Evolutionary conservation across 2,797 vertebrate species (phyloP).

Genomic region (Etheostoma perlongum): DNA sequence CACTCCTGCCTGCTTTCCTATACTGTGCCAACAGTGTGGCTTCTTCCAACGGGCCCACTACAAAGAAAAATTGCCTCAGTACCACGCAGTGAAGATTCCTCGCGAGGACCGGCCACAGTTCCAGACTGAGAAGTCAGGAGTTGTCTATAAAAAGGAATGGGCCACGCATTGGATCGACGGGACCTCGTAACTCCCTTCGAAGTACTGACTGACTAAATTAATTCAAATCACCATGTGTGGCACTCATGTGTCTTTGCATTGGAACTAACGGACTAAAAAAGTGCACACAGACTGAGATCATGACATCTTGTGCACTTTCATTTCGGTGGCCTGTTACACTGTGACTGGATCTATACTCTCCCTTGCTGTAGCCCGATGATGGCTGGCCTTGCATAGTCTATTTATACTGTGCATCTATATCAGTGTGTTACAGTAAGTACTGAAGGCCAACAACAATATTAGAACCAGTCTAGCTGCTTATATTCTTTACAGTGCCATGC

Average conservation of each 20-base stretch:
- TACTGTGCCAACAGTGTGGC: slow-evolving; percentile 84
- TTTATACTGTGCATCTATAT: slow-evolving; percentile 46
- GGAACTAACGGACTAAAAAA: slow-evolving; percentile 57
- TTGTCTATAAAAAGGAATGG: slow-evolving; percentile 91
- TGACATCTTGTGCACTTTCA: slow-evolving; percentile 48
- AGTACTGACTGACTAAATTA: slow-evolving; percentile 55
- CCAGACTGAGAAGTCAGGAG: slow-evolving; percentile 88
- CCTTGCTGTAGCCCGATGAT: slow-evolving; percentile 31
- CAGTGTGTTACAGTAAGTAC: slow-evolving; percentile 46
- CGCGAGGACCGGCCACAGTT: slow-evolving; percentile 90
- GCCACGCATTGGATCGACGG: slow-evolving; percentile 87
- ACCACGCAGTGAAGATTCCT: slow-evolving; percentile 94
- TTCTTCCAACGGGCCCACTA: slow-evolving; percentile 91
- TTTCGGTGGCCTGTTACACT: slow-evolving; percentile 40
- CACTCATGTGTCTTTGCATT: slow-evolving; percentile 66
- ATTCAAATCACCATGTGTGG: slow-evolving; percentile 59
- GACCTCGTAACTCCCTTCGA: slow-evolving; percentile 71
- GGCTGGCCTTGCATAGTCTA: slow-evolving; percentile 54
- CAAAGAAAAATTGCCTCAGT: slow-evolving; percentile 91
- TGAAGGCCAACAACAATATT: slow-evolving; percentile 38
- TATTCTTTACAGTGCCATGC: slow-evolving; percentile 42
- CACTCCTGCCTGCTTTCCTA: not conserved
- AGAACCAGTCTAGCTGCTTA: slow-evolving; percentile 43
- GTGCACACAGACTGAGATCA: slow-evolving; percentile 58
- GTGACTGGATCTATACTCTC: slow-evolving; percentile 46